These are phyloP conservation scores for Yponomeuta plumbellus DNA, from an alignment of 2,888 invertebrate species.

Conservation along the genomic window DNA sequence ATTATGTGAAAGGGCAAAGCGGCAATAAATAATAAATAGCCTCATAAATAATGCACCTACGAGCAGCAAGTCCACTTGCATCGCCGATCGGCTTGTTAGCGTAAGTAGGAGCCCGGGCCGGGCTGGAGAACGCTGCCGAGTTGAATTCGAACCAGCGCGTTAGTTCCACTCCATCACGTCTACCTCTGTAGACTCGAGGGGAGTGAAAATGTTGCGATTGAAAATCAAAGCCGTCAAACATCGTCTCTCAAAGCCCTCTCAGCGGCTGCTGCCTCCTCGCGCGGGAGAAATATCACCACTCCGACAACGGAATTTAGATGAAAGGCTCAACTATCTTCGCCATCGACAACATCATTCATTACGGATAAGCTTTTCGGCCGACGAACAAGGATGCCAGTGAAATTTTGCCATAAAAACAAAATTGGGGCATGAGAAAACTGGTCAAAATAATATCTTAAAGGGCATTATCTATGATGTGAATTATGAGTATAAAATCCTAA, in stretches of 20 bases:
- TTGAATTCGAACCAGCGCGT: conserved; percentile 6
- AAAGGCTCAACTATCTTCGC: neutral
- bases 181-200: neutral
- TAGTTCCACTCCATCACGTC: conserved; percentile 8
- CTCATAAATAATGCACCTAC: neutral
- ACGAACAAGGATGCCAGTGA: neutral
- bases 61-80: neutral
- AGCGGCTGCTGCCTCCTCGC: neutral
- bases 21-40: neutral
- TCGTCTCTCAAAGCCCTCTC: neutral
- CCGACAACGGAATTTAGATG: neutral
- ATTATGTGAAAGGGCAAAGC: neutral
- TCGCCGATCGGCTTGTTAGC: neutral
- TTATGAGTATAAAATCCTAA: conserved; percentile 2
- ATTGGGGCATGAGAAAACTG: neutral
- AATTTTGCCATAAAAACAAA: neutral
- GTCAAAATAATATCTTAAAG: neutral
- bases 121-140: neutral
- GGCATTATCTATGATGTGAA: neutral
- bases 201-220: conserved; percentile 2
- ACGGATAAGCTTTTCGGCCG: neutral
- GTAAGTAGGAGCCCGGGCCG: neutral
- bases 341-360: neutral
- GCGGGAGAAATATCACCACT: neutral
- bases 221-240: neutral